These are phyloP conservation scores for Calephelis nemesis DNA, from an alignment of 1,140 invertebrate species.

Conservation along the genomic window DNA sequence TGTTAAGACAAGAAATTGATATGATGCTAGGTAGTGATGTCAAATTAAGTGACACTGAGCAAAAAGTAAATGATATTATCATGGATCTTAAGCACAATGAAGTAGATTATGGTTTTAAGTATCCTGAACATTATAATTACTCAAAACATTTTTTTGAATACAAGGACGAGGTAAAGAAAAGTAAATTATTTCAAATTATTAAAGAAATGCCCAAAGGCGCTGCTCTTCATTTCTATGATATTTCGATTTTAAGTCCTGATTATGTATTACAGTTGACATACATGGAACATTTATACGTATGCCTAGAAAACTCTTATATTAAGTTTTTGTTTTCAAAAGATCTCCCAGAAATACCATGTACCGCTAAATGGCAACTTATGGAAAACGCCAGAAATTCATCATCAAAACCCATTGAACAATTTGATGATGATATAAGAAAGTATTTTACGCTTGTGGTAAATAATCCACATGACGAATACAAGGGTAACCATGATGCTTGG, in stretches of 20 bases:
- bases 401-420: conserved; percentile 63
- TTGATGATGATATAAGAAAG: conserved; percentile 81
- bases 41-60: conserved; percentile 80
- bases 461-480: conserved; percentile 81
- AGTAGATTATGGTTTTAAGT: too few species aligned
- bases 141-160: conserved; percentile 83
- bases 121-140: conserved; percentile 81
- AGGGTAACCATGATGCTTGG: conserved; percentile 85
- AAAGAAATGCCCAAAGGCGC: conserved; percentile 86
- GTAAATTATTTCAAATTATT: conserved; percentile 84
- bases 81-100: too few species aligned
- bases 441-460: conserved; percentile 81
- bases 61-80: conserved; percentile 77
- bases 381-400: conserved; percentile 78
- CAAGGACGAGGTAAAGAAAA: conserved; percentile 78
- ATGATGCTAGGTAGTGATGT: conserved; percentile 37
- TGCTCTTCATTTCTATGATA: conserved; percentile 86
- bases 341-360: conserved; percentile 37
- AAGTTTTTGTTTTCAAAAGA: conserved; percentile 63
- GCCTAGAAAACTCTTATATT: conserved; percentile 60
- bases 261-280: conserved; percentile 86
- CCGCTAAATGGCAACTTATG: conserved; percentile 79
- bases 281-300: conserved; percentile 84
- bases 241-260: conserved; percentile 81
- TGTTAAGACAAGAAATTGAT: conserved; percentile 53